Base-by-base conservation (phyloP, 2,888 invertebrate genomes). In the Andrena bucephala region DNA sequence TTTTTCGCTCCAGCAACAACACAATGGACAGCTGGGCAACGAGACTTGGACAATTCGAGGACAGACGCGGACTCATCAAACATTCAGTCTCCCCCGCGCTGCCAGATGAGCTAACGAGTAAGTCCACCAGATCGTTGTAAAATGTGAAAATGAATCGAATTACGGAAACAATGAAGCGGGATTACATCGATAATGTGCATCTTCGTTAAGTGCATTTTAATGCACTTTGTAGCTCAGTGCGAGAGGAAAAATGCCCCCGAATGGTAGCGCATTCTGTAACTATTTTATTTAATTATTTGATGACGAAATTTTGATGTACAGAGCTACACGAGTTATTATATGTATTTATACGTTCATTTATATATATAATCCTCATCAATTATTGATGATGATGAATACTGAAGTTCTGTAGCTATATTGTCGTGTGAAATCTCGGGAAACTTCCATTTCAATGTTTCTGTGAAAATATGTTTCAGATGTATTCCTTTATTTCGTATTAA, bases 81-180 rank as follows among this genome's bases (percentile, higher is more conserved):
- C n/a, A 62, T 62, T 52, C 20, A 62, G 42, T 1, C 4, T 16
- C 42, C 2, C 6, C 33, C 31, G 31, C 16, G 10, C 24, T 42
- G 24, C 50, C 59, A 29, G 50, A 52, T 66, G 10, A 42, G 29
- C 2, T 60, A 60, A 50, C 33, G 27, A 59, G 31, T 10, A 10
- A 16, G 20, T 36, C 10, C 54, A 13, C 29, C 24, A 48, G 57
- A 62, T 76, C 31, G 29, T 2, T 42, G 54, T 33, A 33, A 63
- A 68, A 48, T 13, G 24, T 42, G 42, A 42, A 65, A 60, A 42
- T 65, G 13, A 75, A 79, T 79, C n/a, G 57, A 63, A 29, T 78
- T 48, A 50, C 42, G 3, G 27, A n/a, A 31, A 42, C 42, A 57
- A 59, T 50, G 69, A 50, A 59, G n/a, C n/a, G 50, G 6, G n/a